Evolutionary conservation across 2,888 invertebrate genomes (phyloP).

Genomic region (Geotrupes spiniger): DNA sequence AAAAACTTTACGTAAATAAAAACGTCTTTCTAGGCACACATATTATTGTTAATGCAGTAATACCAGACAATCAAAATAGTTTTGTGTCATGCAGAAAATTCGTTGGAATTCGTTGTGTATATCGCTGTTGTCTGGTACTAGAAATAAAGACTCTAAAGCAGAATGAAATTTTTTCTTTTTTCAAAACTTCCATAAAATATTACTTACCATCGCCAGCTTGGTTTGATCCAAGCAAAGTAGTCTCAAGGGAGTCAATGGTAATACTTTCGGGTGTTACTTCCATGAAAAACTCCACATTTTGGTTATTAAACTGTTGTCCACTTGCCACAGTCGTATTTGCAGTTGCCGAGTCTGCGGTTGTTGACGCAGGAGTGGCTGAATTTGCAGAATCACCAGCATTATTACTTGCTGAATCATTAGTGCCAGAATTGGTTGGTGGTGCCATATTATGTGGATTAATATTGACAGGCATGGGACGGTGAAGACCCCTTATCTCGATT

Average conservation of each 20-base stretch:
- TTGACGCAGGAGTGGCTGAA: conserved; percentile 11
- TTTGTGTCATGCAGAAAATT: too few species aligned
- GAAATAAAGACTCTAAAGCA: too few species aligned
- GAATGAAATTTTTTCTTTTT: too few species aligned
- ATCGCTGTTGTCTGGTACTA: too few species aligned
- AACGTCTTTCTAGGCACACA: too few species aligned
- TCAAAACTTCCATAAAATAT: too few species aligned
- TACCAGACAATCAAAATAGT: too few species aligned
- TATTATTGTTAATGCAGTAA: too few species aligned
- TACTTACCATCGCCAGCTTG: conserved; percentile 43
- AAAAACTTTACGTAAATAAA: too few species aligned
- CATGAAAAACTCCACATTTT: conserved; percentile 61
- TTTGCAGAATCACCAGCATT: conserved; percentile 20
- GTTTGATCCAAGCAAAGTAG: conserved; percentile 36
- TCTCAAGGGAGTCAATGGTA: conserved; percentile 46
- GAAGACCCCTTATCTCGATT: conserved; percentile 39
- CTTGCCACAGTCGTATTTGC: conserved; percentile 8
- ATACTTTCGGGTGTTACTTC: conserved; percentile 55
- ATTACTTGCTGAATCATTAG: conserved; percentile 20
- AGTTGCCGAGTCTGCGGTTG: conserved; percentile 9
- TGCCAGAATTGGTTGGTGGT: too few species aligned
- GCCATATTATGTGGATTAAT: conserved; percentile 15
- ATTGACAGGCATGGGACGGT: background rate
- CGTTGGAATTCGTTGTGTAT: too few species aligned
- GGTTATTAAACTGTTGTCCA: conserved; percentile 34